Evolutionary conservation across 2,797 vertebrate species (phyloP), one percentile per base, ranked within the genome.

Genomic region (Chrosomus eos): DNA sequence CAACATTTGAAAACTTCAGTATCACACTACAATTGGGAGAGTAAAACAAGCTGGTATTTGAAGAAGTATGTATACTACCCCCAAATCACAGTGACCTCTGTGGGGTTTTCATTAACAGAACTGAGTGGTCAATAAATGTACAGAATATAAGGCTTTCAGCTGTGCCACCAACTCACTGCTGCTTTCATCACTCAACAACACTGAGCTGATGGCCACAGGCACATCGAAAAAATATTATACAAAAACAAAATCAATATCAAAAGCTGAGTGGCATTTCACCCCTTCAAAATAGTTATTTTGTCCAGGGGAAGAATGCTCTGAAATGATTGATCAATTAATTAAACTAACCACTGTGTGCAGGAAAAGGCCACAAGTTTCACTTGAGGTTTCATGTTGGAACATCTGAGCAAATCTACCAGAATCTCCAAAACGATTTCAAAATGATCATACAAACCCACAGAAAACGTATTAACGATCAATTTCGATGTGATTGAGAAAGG

Each of bases 11-110:
- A 75, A 82, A 70, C 48, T 18, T 60, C 7, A 89, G 26, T 19
- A 86, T 93, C 91, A 93, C 93, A 94, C 92, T 94, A 68, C 45
- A 78, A 53, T 5, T 90, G 67, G 82, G 74, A 81, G 71, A 62
- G 38, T 26, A 68, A 77, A 58, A 82, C 45, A 73, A 82, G 84
- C 86, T 87, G 88, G 84, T 87, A 28, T 83, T 36, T 78, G 40
- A 71, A 81, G 38, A 38, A 36, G 3, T 67, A 77, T 51, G 3
- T 67, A 77, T 51, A 7, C 28, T 14, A 53, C 13, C 38, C 51
- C 48, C 19, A 80, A 43, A 40, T 76, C 70, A 84, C 82, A 80
- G 81, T 81, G 76, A 84, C 70, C 78, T 74, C 13, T 58, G 19
- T 31, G 40, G 19, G 66, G 68, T 60, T 43, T 71, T 48, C 71